phyloP scores from a whole-genome alignment of 2,888 invertebrate species.

The Hyppa rectilinea region DNA sequence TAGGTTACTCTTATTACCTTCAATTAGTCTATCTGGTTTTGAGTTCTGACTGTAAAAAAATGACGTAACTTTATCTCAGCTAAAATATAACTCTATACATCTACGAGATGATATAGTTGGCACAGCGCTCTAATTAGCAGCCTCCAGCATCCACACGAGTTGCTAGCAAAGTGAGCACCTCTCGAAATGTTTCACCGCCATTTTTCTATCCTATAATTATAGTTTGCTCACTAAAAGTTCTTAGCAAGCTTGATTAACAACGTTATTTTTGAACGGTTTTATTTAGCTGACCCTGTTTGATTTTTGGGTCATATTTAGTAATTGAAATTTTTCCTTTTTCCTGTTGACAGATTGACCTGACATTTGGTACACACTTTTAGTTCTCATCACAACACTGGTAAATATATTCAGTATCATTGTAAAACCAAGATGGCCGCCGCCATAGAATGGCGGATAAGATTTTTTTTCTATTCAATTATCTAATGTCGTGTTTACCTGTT shows the following conservation, averaged over 20 bases:
- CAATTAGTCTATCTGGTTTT: background rate
- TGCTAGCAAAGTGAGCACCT: constrained; percentile 38
- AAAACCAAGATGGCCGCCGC: no score
- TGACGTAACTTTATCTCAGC: background rate
- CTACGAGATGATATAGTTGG: constrained; percentile 17
- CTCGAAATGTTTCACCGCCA: constrained; percentile 11
- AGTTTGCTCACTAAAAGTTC: background rate
- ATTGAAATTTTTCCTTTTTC: no score
- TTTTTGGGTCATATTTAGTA: no score
- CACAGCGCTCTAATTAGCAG: constrained; percentile 34
- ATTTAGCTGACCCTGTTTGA: no score
- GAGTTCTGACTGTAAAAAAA: background rate
- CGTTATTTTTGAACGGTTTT: background rate
- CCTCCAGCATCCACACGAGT: constrained; percentile 4
- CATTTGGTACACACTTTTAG: no score
- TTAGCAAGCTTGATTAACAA: background rate
- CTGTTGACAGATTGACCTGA: no score
- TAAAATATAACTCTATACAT: constrained; percentile 4
- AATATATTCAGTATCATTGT: no score
- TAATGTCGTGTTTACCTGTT: no score
- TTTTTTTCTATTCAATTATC: no score
- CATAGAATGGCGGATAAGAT: no score
- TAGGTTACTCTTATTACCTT: background rate
- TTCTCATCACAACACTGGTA: no score
- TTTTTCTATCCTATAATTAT: background rate